Base-by-base conservation (phyloP, 1,140 invertebrate genomes). In the Pomacea maculata region DNA sequence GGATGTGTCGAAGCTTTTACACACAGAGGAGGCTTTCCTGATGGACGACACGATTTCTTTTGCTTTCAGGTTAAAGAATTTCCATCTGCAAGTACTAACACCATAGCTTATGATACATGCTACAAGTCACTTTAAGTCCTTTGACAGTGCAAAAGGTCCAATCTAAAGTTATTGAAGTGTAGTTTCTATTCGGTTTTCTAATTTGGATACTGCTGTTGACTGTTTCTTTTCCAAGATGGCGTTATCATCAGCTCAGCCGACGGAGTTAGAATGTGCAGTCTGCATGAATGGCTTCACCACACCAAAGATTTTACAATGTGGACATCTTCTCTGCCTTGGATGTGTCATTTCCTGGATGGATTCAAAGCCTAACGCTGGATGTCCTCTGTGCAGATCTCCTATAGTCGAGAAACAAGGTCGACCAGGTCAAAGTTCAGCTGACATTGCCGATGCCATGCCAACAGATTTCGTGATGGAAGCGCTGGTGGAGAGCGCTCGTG, bases 221-320 rank as follows among this genome's bases (percentile, higher is more conserved):
- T 45, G 1, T 45, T 0, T 45, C 34, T 45, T 4, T 45, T 45
- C 34, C 6, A 45, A 45, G 71, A 73, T 54, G 71, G 71, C 71
- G 45, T 29, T 45, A 73, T 19, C 25, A 34, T 2, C 10, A 1
- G 71, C 54, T 75, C 54, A 57, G 29, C 21, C 55, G 1, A 21
- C 54, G 8, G 54, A 75, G 6, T 9, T 25, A 21, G 73, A 75
- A 57, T 75, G 73, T n/a, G 61, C 25, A n/a, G 21, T 75, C 5
- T 75, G 73, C n/a, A 19, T 57, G 21, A 57, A 75, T 10, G 10
- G 25, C 25, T 29, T 75, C 6, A 75, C 54, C 6, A 12, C 9
- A n/a, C 73, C 73, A 8, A 75, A 75, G 54, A 52, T 75, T 21
- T 57, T 75, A 9, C 73, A 52, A 12, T 75, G 73, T 25, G 73